phyloP scores from a whole-genome alignment of 2,113 vertebrate species.

The Eurystomus gularis region DNA sequence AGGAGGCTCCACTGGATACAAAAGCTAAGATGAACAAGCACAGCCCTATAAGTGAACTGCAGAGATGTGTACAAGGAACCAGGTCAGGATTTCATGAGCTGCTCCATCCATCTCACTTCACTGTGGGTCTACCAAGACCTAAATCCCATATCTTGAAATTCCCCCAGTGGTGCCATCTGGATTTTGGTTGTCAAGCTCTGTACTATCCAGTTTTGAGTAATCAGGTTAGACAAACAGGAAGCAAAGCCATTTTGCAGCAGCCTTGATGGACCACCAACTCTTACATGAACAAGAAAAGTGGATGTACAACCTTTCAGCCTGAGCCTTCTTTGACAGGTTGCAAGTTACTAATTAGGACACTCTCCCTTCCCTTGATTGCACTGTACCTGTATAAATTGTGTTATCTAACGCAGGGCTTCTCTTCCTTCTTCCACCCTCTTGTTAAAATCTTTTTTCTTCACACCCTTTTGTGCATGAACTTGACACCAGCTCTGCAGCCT shows the following conservation, averaged over 20 bases:
- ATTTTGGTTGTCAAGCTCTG: neutral
- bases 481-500: neutral
- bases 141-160: neutral
- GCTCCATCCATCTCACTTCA: neutral
- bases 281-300: neutral
- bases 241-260: neutral
- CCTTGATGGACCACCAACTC: neutral
- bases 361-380: neutral
- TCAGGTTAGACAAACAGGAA: neutral
- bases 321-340: neutral
- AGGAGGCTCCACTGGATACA: neutral
- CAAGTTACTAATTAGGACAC: neutral
- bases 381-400: neutral
- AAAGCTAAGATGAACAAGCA: neutral
- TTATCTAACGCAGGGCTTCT: neutral
- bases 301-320: neutral
- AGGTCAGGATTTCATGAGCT: neutral
- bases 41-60: neutral
- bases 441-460: neutral
- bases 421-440: neutral
- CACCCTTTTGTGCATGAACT: neutral
- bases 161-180: neutral
- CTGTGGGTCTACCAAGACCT: neutral
- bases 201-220: neutral
- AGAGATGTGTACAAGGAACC: neutral